Percentiles rank a stretch among this genome's conserved stretches.
Evolutionary conservation across 2,113 vertebrate species (phyloP).

Genomic region (Castor canadensis): DNA sequence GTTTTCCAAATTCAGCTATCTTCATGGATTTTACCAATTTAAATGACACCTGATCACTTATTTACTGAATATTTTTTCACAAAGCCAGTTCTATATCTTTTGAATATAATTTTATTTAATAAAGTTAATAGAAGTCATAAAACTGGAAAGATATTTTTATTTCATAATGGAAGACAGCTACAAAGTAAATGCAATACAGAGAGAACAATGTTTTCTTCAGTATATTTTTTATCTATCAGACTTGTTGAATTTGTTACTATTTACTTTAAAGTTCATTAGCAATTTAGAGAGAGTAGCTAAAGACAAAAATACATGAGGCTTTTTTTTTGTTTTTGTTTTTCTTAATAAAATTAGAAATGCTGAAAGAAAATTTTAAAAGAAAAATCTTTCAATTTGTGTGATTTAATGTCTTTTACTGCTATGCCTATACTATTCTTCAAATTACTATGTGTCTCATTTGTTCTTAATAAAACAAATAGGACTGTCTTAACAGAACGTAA

Average conservation of each 20-base stretch:
- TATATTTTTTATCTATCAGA: neutral
- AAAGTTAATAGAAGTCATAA: neutral
- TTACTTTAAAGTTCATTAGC: neutral
- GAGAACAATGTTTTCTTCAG: neutral
- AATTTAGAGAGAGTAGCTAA: neutral
- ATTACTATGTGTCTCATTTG: neutral
- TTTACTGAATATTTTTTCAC: neutral
- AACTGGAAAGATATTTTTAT: neutral
- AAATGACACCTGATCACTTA: neutral
- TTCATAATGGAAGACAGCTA: neutral
- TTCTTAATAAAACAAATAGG: neutral
- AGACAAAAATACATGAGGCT: neutral
- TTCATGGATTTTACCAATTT: neutral
- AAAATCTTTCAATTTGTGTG: neutral
- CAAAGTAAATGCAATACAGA: constrained; percentile 14
- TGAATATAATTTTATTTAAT: neutral
- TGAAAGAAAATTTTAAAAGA: neutral
- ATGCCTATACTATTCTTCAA: neutral
- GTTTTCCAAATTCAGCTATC: neutral
- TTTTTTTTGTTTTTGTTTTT: neutral
- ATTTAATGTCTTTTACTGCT: neutral
- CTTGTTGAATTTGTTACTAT: neutral
- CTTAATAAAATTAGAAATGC: neutral
- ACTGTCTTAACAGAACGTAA: neutral
- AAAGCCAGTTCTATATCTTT: neutral